Percentiles rank a stretch among this genome's conserved stretches.
These are phyloP conservation scores for Agrilus planipennis DNA, from an alignment of 1,140 invertebrate genomes.

Conservation along the genomic window DNA sequence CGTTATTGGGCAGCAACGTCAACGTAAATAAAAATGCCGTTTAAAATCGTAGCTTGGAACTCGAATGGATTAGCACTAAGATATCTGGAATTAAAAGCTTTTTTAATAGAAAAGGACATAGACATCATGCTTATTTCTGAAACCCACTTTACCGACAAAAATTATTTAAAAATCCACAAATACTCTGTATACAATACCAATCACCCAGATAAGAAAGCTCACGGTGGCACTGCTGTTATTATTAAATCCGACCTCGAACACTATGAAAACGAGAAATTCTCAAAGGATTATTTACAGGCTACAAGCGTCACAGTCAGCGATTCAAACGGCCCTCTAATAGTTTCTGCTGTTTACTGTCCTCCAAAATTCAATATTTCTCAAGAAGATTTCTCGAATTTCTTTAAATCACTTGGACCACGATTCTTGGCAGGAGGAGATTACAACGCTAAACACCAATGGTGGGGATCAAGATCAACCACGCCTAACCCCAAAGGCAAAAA, in stretches of 20 bases:
- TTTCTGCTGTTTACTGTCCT: constrained; percentile 30
- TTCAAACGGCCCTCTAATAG: constrained; percentile 9
- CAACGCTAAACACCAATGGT: constrained; percentile 33
- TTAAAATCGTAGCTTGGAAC: constrained; percentile 4
- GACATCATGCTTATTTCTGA: constrained; percentile 3
- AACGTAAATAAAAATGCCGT: constrained; percentile 4
- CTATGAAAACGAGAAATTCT: constrained; percentile 10
- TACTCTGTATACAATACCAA: constrained; percentile 2
- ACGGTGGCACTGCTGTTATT: constrained; percentile 20
- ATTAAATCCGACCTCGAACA: constrained; percentile 14
- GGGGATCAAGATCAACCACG: constrained; percentile 29
- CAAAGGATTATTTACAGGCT: constrained; percentile 14
- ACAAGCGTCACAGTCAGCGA: constrained; percentile 11
- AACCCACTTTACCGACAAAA: constrained; percentile 1
- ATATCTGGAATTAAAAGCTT: constrained; percentile 1
- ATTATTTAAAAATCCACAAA: not conserved
- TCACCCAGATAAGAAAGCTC: constrained; percentile 11
- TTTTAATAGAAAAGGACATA: not conserved
- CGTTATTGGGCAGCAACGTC: constrained; percentile 8
- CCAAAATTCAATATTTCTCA: constrained; percentile 22
- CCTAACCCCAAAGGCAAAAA: constrained; percentile 23
- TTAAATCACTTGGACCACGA: constrained; percentile 24
- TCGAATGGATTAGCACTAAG: constrained; percentile 1
- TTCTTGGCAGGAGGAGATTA: constrained; percentile 33
- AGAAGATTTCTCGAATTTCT: constrained; percentile 22